Conservation (phyloP, 2,888 invertebrate species). For the Parapristionchus giblindavisi region DNA sequence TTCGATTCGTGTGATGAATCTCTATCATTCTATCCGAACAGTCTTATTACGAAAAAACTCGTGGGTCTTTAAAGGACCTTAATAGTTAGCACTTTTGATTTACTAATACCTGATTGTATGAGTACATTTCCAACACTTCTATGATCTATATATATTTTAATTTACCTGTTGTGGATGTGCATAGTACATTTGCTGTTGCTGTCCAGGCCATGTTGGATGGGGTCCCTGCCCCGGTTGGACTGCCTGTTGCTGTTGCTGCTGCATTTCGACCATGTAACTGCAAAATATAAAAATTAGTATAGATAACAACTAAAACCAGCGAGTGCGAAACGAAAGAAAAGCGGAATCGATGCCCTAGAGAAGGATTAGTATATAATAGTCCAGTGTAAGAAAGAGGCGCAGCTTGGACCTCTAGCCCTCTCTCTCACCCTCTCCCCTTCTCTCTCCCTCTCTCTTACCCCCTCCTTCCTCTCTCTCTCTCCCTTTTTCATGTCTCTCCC, state of each 20-base stretch:
- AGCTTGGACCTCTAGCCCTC: not conserved
- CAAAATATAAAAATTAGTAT: not conserved
- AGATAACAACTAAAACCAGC: not conserved
- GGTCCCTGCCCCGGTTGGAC: not conserved
- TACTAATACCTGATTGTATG: no score
- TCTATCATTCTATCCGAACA: no score
- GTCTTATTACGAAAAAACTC: no score
- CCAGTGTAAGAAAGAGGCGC: not conserved
- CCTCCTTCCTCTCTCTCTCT: not conserved
- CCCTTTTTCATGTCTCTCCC: not conserved
- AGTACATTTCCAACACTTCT: no score
- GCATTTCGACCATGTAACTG: constrained; percentile 34
- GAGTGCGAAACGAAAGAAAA: not conserved
- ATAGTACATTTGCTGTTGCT: constrained; percentile 31
- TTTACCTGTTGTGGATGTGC: constrained; percentile 22
- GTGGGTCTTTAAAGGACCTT: no score
- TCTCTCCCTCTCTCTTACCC: not conserved
- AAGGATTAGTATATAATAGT: not conserved
- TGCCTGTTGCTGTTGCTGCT: constrained; percentile 16
- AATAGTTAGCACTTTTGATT: no score
- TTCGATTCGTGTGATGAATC: no score
- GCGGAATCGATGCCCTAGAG: not conserved
- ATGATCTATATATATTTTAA: no score
- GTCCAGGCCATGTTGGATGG: no score
- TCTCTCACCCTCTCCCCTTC: not conserved